A percentile compares a stretch with the other conserved stretches of the same genome.
These are phyloP conservation scores for Rhopalosiphum maidis DNA, from an alignment of 1,140 invertebrate species.

Conservation along the genomic window DNA sequence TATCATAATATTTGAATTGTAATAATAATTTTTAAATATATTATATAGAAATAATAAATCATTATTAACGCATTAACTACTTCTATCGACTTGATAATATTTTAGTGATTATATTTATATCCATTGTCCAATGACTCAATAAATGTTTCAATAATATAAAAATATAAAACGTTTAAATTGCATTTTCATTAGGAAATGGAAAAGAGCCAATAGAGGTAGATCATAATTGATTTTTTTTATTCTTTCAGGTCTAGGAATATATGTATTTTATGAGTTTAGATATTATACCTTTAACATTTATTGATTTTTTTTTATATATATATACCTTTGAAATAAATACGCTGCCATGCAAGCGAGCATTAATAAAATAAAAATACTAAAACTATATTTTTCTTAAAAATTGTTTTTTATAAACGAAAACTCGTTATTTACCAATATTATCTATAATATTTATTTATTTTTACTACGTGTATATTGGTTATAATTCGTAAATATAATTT, in stretches of 20 bases:
- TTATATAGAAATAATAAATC: too few relatives aligned
- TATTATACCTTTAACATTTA: constrained; percentile 6
- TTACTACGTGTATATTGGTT: background rate
- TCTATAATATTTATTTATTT: background rate
- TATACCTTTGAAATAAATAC: background rate
- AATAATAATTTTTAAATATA: background rate
- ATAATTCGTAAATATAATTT: background rate
- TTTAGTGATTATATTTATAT: background rate
- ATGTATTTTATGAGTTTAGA: background rate
- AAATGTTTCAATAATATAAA: background rate
- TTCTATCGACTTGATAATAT: background rate
- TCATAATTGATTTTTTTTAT: constrained; percentile 5
- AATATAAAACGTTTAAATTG: background rate
- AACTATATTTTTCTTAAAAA: background rate
- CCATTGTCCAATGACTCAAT: background rate
- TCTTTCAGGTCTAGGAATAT: background rate
- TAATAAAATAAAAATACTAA: constrained; percentile 16
- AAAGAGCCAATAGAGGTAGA: background rate
- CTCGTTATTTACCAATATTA: background rate
- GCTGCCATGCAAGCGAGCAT: background rate
- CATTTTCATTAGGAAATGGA: background rate
- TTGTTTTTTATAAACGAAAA: background rate
- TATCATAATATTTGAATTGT: background rate
- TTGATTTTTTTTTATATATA: constrained; percentile 18
- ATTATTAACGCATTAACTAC: background rate